phyloP scores from a whole-genome alignment of 2,113 vertebrate genomes.

The Cephalopholis sonnerati region DNA sequence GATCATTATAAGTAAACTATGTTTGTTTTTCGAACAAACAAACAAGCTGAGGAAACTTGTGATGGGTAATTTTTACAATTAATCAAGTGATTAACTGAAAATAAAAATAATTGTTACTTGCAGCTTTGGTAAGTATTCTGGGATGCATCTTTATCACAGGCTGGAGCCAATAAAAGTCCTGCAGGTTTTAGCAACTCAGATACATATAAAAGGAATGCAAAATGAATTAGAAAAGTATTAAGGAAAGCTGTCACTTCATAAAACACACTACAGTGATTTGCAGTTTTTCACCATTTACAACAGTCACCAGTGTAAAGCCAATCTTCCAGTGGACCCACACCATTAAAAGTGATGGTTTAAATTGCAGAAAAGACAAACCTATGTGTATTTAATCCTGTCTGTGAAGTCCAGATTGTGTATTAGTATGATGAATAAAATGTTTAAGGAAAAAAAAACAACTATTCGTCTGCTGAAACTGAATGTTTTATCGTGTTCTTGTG shows the following conservation, averaged over 20 bases:
- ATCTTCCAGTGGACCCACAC: neutral
- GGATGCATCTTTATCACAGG: neutral
- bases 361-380: neutral
- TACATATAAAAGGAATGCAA: slow-evolving; percentile 2
- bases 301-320: neutral
- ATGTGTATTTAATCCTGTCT: neutral
- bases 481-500: slow-evolving; percentile 55
- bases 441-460: neutral
- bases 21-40: neutral
- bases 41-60: neutral
- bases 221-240: neutral
- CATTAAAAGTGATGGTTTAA: neutral
- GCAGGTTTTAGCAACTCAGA: neutral
- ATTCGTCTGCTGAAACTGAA: slow-evolving; percentile 12
- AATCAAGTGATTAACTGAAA: neutral
- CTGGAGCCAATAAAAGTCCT: neutral
- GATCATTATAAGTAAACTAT: too few species aligned
- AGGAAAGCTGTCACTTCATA: neutral
- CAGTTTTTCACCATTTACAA: neutral
- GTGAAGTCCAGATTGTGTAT: neutral
- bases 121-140: neutral
- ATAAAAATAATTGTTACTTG: neutral
- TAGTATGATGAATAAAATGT: neutral
- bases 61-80: neutral
- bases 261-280: neutral